These are phyloP conservation scores for Ceratotherium simum DNA, from an alignment of 2,113 vertebrate species.

Conservation along the genomic window DNA sequence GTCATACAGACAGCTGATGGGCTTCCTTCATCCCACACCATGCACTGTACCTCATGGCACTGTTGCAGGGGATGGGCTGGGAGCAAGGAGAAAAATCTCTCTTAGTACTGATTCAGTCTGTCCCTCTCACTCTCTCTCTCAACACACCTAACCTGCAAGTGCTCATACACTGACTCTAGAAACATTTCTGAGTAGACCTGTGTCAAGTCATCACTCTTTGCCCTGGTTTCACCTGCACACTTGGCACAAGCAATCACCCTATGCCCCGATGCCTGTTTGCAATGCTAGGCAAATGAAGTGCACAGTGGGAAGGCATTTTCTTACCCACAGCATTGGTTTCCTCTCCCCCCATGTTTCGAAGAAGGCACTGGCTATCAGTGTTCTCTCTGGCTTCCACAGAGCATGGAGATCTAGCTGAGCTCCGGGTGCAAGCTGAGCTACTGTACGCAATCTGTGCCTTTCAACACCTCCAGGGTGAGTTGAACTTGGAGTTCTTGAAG, in stretches of 20 bases:
- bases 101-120: too few relatives aligned
- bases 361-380: not conserved
- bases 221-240: accelerated
- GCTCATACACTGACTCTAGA: accelerated
- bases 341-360: not conserved
- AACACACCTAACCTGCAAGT: not conserved
- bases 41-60: accelerated
- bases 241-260: accelerated
- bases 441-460: not conserved
- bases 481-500: not conserved
- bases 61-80: not conserved
- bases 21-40: accelerated
- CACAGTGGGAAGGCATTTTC: not conserved
- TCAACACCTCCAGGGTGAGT: accelerated
- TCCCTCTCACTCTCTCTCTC: not conserved
- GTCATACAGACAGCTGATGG: accelerated
- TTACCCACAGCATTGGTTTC: not conserved
- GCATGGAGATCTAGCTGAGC: accelerated
- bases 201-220: too few relatives aligned
- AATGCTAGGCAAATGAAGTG: not conserved
- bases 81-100: not conserved
- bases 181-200: not conserved
- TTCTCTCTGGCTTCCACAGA: not conserved
- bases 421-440: not conserved
- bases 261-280: accelerated